Evolutionary conservation across 2,888 invertebrate species (phyloP).

Genomic region (Hylaea fasciaria): DNA sequence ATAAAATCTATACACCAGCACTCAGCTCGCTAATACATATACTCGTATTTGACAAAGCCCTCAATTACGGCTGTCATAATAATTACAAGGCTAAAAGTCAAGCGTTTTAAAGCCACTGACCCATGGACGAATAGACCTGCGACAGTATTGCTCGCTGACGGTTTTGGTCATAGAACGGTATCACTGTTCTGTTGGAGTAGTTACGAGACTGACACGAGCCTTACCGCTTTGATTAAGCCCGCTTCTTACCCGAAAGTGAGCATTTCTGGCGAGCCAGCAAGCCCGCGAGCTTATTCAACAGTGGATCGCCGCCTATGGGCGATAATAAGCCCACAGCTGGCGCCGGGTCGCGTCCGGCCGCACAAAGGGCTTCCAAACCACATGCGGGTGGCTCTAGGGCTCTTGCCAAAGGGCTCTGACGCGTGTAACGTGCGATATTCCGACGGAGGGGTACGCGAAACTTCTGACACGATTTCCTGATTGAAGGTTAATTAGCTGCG

Average conservation of each 20-base stretch:
- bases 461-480: slow-evolving; percentile 10
- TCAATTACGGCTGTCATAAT: slow-evolving; percentile 50
- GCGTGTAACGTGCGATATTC: slow-evolving; percentile 21
- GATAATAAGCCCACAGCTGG: slow-evolving; percentile 51
- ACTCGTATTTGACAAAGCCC: slow-evolving; percentile 43
- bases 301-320: slow-evolving; percentile 34
- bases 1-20: slow-evolving; percentile 27
- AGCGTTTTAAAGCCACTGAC: slow-evolving; percentile 46
- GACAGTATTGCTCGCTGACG: neutral
- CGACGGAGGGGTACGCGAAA: slow-evolving; percentile 1
- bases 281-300: neutral
- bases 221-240: neutral
- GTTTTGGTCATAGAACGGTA: too few relatives aligned
- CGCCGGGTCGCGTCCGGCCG: slow-evolving; percentile 55
- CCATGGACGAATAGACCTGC: slow-evolving; percentile 1
- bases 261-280: neutral
- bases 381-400: slow-evolving; percentile 50
- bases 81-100: slow-evolving; percentile 60
- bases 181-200: neutral
- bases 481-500: slow-evolving; percentile 17
- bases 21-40: slow-evolving; percentile 35
- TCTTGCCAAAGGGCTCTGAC: slow-evolving; percentile 44
- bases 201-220: neutral
- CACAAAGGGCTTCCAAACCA: slow-evolving; percentile 60
- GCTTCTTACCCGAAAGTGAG: too few relatives aligned